Evolutionary conservation across 2,113 vertebrate species (phyloP), one percentile per base, ranked within the genome.

Genomic region (Ia io): DNA sequence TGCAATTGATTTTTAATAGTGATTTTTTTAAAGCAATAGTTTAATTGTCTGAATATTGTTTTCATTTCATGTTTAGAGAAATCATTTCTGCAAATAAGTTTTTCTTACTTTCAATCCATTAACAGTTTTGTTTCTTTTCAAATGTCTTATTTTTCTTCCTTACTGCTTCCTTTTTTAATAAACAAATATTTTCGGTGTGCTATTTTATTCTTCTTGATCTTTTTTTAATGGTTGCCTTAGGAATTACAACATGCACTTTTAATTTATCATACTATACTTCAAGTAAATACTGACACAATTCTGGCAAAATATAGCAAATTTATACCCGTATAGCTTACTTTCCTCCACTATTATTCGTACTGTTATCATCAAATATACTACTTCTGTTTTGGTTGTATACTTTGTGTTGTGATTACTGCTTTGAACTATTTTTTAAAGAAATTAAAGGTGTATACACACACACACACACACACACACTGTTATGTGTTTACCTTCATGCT

Each of bases 41-140:
- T 88, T 7, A 42, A 42, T 42, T 42, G 40, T 87, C 6, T 74
- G 20, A 82, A 69, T 88, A 85, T 11, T 63, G 0, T 71, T 90
- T 88, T 80, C 65, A 69, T 76, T 91, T 80, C 65, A 61, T 76
- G 63, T 77, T 82, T 90, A 78, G 12, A 44, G 63, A 69, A 40
- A 47, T 85, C n/a, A 71, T 90, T 94, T 87, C 40, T 92, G 6
- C 67, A 53, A 30, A 77, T 70, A 59, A 70, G 17, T 51, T 49
- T 88, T 86, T 77, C 49, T 88, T 84, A 84, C n/a, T 82, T 95
- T 87, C 25, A n/a, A 28, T 40, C 22, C 14, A 87, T 70, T 85
- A 79, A 30, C 16, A 23, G 9, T 73, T 91, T 86, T 65, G 56
- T 70, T 42, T 85, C 65, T 77, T 37, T 22, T 42, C 40, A 84